Conservation (phyloP, 1,140 invertebrate species). For the Hyposmocoma kahamanoa region DNA sequence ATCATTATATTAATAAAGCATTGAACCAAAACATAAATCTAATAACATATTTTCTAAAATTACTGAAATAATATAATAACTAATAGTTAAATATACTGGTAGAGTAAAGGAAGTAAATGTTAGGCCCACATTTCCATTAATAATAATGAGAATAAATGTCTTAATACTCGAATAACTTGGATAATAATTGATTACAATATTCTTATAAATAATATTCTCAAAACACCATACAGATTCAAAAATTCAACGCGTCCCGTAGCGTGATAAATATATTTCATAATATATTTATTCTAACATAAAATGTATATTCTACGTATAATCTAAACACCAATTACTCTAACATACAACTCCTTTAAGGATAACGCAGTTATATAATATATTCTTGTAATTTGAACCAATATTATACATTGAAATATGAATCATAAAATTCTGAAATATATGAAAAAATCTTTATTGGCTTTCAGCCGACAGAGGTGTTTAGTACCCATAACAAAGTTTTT, state of each 20-base stretch:
- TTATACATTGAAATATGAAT: slow-evolving; percentile 21
- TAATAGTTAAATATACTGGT: no score
- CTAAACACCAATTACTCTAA: slow-evolving; percentile 24
- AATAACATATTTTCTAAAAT: slow-evolving; percentile 11
- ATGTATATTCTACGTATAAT: no score
- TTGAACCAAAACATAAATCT: slow-evolving; percentile 28
- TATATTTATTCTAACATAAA: neutral
- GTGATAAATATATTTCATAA: slow-evolving; percentile 23
- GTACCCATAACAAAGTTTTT: no score
- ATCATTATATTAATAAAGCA: slow-evolving; percentile 26
- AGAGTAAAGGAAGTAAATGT: slow-evolving; percentile 1
- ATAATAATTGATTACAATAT: no score
- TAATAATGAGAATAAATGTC: no score
- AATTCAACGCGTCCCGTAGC: slow-evolving; percentile 34
- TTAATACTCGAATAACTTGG: no score
- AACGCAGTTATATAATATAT: slow-evolving; percentile 10
- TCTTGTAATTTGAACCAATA: slow-evolving; percentile 7
- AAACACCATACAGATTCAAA: slow-evolving; percentile 44
- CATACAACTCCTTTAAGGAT: slow-evolving; percentile 30
- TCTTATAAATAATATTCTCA: slow-evolving; percentile 3
- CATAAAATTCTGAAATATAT: slow-evolving; percentile 16
- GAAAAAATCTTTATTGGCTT: no score
- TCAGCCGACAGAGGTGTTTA: no score
- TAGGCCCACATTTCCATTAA: slow-evolving; percentile 1
- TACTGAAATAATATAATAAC: no score